Percentiles rank a stretch among this genome's conserved stretches.
Evolutionary conservation across 2,797 vertebrate genomes (phyloP).

Genomic region (Ctenopoma multispine): DNA sequence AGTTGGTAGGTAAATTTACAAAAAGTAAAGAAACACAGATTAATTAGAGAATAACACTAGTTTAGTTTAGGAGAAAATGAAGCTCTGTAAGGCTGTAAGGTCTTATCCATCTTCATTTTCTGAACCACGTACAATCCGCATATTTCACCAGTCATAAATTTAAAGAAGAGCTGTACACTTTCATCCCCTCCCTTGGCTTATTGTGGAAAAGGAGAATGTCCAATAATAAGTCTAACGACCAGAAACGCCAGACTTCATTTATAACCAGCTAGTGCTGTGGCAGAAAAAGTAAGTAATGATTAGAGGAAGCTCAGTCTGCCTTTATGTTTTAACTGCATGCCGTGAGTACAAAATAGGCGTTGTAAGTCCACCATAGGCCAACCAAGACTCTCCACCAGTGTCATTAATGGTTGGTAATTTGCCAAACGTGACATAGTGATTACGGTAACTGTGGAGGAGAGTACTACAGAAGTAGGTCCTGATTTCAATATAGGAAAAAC

Average conservation of each 20-base stretch:
- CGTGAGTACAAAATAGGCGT: background rate
- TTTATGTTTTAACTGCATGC: background rate
- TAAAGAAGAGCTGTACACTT: background rate
- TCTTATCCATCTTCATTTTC: no score
- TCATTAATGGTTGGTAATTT: background rate
- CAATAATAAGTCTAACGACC: background rate
- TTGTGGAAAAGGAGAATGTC: background rate
- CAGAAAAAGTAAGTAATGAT: background rate
- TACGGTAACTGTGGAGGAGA: background rate
- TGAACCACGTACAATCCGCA: background rate
- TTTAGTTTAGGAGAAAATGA: no score
- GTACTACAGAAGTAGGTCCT: conserved; percentile 5
- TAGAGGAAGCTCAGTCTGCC: background rate
- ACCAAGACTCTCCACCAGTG: background rate
- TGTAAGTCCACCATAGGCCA: no score
- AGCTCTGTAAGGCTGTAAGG: no score
- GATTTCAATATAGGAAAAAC: background rate
- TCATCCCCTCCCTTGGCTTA: background rate
- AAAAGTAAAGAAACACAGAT: background rate
- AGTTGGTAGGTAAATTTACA: background rate
- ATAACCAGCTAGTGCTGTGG: background rate
- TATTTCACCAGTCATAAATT: background rate
- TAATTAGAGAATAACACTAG: background rate
- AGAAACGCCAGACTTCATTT: background rate
- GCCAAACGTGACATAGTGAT: background rate